Evolutionary conservation across 2,888 invertebrate genomes (phyloP).

Genomic region (Glaucopsyche alexis): DNA sequence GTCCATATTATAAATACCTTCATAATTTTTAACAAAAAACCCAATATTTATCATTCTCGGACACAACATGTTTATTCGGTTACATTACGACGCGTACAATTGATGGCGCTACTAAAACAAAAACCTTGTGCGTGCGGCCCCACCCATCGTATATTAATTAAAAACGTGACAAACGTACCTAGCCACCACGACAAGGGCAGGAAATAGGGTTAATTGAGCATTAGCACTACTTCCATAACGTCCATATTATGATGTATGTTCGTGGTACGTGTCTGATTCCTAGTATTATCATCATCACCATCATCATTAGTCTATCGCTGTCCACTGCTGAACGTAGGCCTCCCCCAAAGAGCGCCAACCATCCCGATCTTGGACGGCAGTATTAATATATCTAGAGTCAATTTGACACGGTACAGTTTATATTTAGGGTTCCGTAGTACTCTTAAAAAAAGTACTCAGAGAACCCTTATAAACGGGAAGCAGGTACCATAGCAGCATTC

Average conservation of each 20-base stretch:
- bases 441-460: too few species aligned
- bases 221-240: constrained; percentile 19
- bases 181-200: neutral
- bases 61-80: constrained; percentile 4
- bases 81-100: constrained; percentile 1
- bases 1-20: too few species aligned
- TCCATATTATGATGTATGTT: neutral
- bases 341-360: too few species aligned
- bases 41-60: neutral
- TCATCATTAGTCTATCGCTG: too few species aligned
- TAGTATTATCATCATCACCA: too few species aligned
- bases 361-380: too few species aligned
- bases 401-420: neutral
- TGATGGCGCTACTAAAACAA: constrained; percentile 1
- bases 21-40: neutral
- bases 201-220: constrained; percentile 25
- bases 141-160: constrained; percentile 26
- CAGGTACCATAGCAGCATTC: too few species aligned
- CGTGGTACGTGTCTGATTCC: neutral
- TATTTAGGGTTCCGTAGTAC: too few species aligned
- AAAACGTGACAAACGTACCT: constrained; percentile 23
- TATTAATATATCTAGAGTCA: neutral
- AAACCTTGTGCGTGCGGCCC: constrained; percentile 1
- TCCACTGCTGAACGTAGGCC: too few species aligned
- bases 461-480: too few species aligned